phyloP scores from a whole-genome alignment of 2,888 invertebrate species.

The Atethmia centrago region DNA sequence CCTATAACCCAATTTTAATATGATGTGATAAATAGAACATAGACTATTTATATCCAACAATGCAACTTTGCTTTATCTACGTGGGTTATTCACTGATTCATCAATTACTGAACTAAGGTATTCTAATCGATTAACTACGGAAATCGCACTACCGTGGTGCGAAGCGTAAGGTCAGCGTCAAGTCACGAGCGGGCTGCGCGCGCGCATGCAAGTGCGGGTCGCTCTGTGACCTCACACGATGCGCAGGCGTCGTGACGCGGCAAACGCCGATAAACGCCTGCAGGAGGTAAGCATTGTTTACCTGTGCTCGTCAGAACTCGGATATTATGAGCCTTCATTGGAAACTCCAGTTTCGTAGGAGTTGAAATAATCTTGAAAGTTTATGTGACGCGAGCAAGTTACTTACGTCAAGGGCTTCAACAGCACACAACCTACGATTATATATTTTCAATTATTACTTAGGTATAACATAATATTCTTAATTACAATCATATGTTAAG shows the following conservation, averaged over 20 bases:
- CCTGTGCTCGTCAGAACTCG: constrained; percentile 42
- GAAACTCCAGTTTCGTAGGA: constrained; percentile 32
- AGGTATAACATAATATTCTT: constrained; percentile 12
- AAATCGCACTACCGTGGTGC: constrained; percentile 46
- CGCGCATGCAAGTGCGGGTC: constrained; percentile 37
- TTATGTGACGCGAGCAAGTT: constrained; percentile 3
- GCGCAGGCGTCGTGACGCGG: constrained; percentile 57
- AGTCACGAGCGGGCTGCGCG: constrained; percentile 63
- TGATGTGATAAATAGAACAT: neutral
- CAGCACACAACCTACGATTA: neutral
- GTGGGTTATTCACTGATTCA: constrained; percentile 30
- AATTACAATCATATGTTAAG: constrained; percentile 11
- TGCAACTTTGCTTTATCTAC: neutral
- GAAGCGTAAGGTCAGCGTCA: constrained; percentile 62
- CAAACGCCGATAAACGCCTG: constrained; percentile 26
- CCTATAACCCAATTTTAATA: neutral
- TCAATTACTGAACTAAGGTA: constrained; percentile 41
- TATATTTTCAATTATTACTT: constrained; percentile 1
- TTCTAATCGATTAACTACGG: constrained; percentile 35
- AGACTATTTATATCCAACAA: neutral
- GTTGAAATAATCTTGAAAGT: neutral
- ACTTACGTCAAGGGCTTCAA: constrained; percentile 1
- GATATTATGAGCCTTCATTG: constrained; percentile 15
- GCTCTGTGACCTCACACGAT: constrained; percentile 60
- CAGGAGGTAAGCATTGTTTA: constrained; percentile 35